A percentile compares a stretch with the other conserved stretches of the same genome.
Conservation (phyloP, 2,113 vertebrate genomes). For the Gobiocypris rarus region DNA sequence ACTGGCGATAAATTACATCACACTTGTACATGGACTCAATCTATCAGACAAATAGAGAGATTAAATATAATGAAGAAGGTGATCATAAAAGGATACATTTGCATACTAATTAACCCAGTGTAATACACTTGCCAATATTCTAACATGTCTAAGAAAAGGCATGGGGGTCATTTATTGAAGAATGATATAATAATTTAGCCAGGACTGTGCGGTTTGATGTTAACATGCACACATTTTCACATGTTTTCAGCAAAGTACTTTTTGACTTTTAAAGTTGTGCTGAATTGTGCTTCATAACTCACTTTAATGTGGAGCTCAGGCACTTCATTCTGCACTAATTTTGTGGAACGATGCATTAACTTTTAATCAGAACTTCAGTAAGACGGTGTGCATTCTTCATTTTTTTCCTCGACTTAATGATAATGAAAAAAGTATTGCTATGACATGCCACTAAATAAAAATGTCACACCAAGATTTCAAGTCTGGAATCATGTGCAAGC, state of each 20-base stretch:
- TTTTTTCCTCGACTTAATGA: slow-evolving; percentile 10
- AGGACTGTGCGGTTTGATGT: slow-evolving; percentile 22
- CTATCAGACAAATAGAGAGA: slow-evolving; percentile 74
- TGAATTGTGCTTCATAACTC: slow-evolving; percentile 27
- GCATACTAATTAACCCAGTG: slow-evolving; percentile 78
- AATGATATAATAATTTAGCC: slow-evolving; percentile 36
- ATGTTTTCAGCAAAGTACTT: slow-evolving; percentile 37
- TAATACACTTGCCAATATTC: slow-evolving; percentile 53
- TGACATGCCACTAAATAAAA: slow-evolving; percentile 5
- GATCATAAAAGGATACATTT: slow-evolving; percentile 79
- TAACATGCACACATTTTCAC: slow-evolving; percentile 34
- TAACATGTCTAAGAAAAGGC: slow-evolving; percentile 48
- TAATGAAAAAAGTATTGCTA: background rate
- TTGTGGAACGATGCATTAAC: slow-evolving; percentile 35
- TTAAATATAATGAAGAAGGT: slow-evolving; percentile 76
- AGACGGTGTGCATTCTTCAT: slow-evolving; percentile 1
- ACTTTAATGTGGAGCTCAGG: slow-evolving; percentile 36
- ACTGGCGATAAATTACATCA: slow-evolving; percentile 66
- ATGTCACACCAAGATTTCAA: background rate
- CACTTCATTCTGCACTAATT: slow-evolving; percentile 39
- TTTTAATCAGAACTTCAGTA: slow-evolving; percentile 42
- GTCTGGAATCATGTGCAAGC: background rate
- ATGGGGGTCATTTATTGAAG: slow-evolving; percentile 52
- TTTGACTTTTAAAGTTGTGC: slow-evolving; percentile 46
- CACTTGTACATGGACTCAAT: slow-evolving; percentile 65